Evolutionary conservation across 2,888 invertebrate genomes (phyloP).

Genomic region (Pharmacophagus antenor): DNA sequence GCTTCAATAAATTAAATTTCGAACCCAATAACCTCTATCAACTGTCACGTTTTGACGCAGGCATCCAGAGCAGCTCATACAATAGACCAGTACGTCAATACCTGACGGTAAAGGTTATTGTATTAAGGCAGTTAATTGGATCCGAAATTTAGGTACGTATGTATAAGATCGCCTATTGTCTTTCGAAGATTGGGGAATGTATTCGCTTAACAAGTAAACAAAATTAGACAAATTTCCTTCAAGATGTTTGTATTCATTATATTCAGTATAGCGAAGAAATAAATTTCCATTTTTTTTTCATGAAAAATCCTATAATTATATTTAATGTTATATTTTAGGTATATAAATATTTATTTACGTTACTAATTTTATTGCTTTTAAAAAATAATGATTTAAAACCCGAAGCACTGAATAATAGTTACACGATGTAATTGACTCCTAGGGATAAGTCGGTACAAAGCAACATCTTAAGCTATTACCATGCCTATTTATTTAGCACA

Average conservation of each 20-base stretch:
- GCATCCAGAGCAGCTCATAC: constrained; percentile 1
- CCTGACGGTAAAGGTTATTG: constrained; percentile 23
- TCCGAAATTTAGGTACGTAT: constrained; percentile 14
- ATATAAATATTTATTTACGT: no score
- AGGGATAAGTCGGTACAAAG: no score
- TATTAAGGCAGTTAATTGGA: constrained; percentile 27
- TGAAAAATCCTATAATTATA: no score
- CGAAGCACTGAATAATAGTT: no score
- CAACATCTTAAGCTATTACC: no score
- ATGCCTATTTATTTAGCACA: no score
- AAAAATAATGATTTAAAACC: no score
- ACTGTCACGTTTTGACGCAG: constrained; percentile 22
- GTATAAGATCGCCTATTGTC: constrained; percentile 16
- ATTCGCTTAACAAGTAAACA: neutral
- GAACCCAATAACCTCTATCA: constrained; percentile 18
- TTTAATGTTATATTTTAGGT: no score
- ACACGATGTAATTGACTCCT: no score
- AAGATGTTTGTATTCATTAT: neutral
- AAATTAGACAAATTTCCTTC: neutral
- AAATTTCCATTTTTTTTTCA: no score
- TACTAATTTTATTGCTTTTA: no score
- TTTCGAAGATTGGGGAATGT: constrained; percentile 7
- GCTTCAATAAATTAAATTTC: constrained; percentile 24
- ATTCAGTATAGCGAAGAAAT: no score
- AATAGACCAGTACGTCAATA: constrained; percentile 26